A percentile compares a stretch with the other conserved stretches of the same genome.
These are phyloP conservation scores for Dicycla oo DNA, from an alignment of 2,888 invertebrate genomes.

Conservation along the genomic window DNA sequence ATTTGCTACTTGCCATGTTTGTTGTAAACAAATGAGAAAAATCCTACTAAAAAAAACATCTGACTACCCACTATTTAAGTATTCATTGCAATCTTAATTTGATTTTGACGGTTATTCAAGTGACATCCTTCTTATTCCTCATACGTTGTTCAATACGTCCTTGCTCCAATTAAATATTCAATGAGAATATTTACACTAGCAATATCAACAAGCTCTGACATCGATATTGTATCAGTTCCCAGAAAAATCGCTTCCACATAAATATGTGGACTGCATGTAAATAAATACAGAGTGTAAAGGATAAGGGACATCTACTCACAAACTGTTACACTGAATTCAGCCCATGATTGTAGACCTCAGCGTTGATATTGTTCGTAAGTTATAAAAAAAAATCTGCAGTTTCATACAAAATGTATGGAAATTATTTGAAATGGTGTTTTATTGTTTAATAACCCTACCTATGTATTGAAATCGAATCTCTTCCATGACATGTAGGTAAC, in stretches of 20 bases:
- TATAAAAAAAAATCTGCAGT: not conserved
- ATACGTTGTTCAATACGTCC: slow-evolving; percentile 16
- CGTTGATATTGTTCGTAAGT: not conserved
- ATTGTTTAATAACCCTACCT: not conserved
- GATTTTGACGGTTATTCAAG: not conserved
- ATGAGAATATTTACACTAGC: slow-evolving; percentile 28
- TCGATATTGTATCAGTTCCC: slow-evolving; percentile 6
- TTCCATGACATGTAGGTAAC: too few species aligned
- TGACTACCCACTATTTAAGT: slow-evolving; percentile 56
- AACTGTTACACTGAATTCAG: not conserved
- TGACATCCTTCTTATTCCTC: not conserved
- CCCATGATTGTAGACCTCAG: too few species aligned
- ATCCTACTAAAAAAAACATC: slow-evolving; percentile 56
- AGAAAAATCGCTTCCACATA: not conserved
- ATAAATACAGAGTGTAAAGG: not conserved
- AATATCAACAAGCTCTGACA: slow-evolving; percentile 12
- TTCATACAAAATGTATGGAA: too few species aligned
- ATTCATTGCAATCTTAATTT: not conserved
- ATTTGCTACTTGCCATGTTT: slow-evolving; percentile 52
- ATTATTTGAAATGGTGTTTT: too few species aligned
- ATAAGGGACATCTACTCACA: not conserved
- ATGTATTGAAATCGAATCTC: not conserved
- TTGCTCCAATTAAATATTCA: slow-evolving; percentile 40
- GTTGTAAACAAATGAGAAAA: slow-evolving; percentile 65
- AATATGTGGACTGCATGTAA: not conserved